These are phyloP conservation scores for Chrysemys picta DNA, from an alignment of 2,113 vertebrate genomes.

Conservation along the genomic window DNA sequence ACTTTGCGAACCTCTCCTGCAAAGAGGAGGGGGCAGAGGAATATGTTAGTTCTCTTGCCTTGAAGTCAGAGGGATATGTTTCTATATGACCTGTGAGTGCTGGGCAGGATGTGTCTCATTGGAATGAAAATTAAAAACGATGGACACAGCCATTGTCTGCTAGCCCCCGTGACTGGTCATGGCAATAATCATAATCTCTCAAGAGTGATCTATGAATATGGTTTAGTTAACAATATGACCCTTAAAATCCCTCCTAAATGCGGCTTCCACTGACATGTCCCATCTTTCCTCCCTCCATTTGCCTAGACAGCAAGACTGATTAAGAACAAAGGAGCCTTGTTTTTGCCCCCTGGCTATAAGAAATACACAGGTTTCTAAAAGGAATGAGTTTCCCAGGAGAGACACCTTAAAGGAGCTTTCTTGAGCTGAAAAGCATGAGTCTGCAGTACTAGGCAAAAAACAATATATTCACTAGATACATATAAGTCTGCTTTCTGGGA, in stretches of 20 bases:
- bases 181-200: not conserved
- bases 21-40: not conserved
- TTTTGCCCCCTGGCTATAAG: not conserved
- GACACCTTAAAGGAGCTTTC: constrained; percentile 6
- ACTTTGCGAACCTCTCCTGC: not conserved
- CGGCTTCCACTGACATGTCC: not conserved
- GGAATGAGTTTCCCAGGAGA: not conserved
- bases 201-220: not conserved
- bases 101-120: not conserved
- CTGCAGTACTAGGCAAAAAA: not conserved
- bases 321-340: not conserved
- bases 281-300: not conserved
- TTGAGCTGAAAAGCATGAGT: not conserved
- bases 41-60: not conserved
- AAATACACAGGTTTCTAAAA: not conserved
- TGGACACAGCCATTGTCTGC: not conserved
- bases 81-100: fast-evolving
- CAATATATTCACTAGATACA: not conserved
- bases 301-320: not conserved
- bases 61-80: not conserved
- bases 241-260: not conserved
- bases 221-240: not conserved
- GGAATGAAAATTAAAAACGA: not conserved
- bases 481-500: not conserved
- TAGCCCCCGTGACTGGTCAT: not conserved